Base-by-base conservation (phyloP, 2,888 invertebrate genomes). In the Drosophila multiciliata region DNA sequence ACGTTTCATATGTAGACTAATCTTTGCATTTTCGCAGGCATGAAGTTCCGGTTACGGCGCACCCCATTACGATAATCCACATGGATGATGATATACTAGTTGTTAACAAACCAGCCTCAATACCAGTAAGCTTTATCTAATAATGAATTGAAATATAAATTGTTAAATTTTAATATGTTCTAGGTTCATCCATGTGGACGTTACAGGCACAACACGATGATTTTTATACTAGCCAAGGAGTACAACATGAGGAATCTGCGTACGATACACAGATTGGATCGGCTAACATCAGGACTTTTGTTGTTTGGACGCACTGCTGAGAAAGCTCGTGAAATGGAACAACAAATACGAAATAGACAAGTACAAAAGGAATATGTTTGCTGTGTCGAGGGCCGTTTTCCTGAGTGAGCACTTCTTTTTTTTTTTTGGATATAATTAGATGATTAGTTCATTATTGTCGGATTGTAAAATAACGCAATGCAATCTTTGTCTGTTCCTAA, bases 91-190 rank as follows among this genome's bases (percentile, higher is more conserved):
- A 99, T 95, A 95, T 99, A 95, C 96, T 99, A 94, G 99, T 99
- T 94, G 97, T 99, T 94, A 98, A 99, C 96, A 99, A 99, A 96
- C 99, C 99, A 93, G 97, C 98, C 94, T 99, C 99, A 94, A 98
- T 99, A 95, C 99, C 99, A 94, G 98, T 98, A 97, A 97, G 97
- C 36, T 35, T 8, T 35, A 35, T 1, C 1, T 20, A 9, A 26
- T 3, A 32, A 20, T 11, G 0, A 7, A 35, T 26, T 35, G 0
- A 0, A 12, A 20, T 5, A 12, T 8, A 5, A 29, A 38, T 29
- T 29, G 29, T 1, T 7, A 20, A 11, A 32, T 9, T 9, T 12
- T 8, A 8, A 23, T n/a, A 4, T 48, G 3, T n/a, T 20, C 20
- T 70, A 98, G 98, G 97, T 98, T 67, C 99, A 99, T 93, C 99